Percentiles rank a stretch among this genome's conserved stretches.
phyloP scores from a whole-genome alignment of 2,797 vertebrate species.

The Anabas testudineus region DNA sequence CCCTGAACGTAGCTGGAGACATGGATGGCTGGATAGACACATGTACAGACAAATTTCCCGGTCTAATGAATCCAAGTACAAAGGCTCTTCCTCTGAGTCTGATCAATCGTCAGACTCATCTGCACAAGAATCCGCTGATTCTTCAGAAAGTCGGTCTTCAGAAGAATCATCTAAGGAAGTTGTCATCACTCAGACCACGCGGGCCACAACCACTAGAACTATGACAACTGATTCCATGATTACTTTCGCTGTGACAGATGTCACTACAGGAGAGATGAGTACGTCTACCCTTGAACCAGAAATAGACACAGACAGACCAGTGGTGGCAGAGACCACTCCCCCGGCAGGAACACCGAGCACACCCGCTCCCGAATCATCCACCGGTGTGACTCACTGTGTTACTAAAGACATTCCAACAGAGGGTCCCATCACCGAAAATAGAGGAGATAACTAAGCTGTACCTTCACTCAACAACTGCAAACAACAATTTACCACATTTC shows the following conservation, averaged over 20 bases:
- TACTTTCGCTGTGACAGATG: constrained; percentile 1
- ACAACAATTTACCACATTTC: not conserved
- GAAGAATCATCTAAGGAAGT: constrained; percentile 48
- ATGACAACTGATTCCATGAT: constrained; percentile 1
- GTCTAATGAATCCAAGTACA: not conserved
- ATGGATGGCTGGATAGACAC: not conserved
- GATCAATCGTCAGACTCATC: constrained; percentile 24
- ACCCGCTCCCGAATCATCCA: not conserved
- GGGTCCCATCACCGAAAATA: constrained; percentile 35
- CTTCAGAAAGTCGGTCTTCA: constrained; percentile 27
- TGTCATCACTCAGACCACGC: not conserved
- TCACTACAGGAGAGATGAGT: not conserved
- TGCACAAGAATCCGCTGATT: not conserved
- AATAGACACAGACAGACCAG: constrained; percentile 7
- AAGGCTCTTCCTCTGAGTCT: constrained; percentile 33
- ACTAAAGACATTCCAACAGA: constrained; percentile 15
- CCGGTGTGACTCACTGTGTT: constrained; percentile 1
- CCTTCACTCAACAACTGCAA: not conserved
- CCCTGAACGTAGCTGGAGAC: not conserved
- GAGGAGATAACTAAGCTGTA: constrained; percentile 64
- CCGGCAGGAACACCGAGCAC: not conserved
- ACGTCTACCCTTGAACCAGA: not conserved
- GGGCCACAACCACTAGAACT: not conserved
- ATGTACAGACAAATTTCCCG: too few species aligned
- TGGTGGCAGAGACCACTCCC: not conserved